Base-by-base conservation (phyloP, 2,113 vertebrate species). In the Ornithorhynchus anatinus region DNA sequence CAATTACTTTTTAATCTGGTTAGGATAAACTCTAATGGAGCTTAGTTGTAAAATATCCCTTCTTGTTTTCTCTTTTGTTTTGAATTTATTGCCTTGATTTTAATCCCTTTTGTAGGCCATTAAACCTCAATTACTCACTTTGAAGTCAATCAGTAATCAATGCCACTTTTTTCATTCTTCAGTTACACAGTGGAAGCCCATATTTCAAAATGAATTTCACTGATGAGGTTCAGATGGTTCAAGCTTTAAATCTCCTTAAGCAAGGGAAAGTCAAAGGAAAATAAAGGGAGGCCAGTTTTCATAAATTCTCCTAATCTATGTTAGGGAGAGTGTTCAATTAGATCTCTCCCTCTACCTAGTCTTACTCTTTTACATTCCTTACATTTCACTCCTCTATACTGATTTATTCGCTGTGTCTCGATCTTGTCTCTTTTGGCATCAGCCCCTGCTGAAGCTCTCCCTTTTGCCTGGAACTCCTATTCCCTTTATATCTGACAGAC, bases 1-100 rank as follows among this genome's bases (percentile, higher is more conserved):
- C 89, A 93, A 92, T 93, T 90, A 92, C 87, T 88, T 70, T 80
- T 89, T 92, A 91, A 93, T 92, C 86, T 89, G 19, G 1, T 91
- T 93, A 90, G 82, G 80, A 75, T 73, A 86, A 88, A 88, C 78
- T 77, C 66, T 90, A 93, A 93, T 91, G 89, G 85, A 90, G 58
- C 75, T 72, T 77, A 88, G 90, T 86, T 92, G 90, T 93, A 93
- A 93, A 93, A 90, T 89, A 87, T 80, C 81, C 69, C 77, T 92
- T 92, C 90, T 83, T 89, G 52, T 92, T 89, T 91, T 90, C 84
- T 61, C 72, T 87, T 88, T 85, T 86, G 77, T 88, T 89, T 91
- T 86, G 73, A 91, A 87, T 91, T 87, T 84, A 89, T 81, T 80
- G 85, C 88, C 71, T 85, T 90, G 90, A 90, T 91, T 92, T 89